These are phyloP conservation scores for Scaptomyza parva DNA, from an alignment of 2,888 invertebrate species.

Conservation along the genomic window DNA sequence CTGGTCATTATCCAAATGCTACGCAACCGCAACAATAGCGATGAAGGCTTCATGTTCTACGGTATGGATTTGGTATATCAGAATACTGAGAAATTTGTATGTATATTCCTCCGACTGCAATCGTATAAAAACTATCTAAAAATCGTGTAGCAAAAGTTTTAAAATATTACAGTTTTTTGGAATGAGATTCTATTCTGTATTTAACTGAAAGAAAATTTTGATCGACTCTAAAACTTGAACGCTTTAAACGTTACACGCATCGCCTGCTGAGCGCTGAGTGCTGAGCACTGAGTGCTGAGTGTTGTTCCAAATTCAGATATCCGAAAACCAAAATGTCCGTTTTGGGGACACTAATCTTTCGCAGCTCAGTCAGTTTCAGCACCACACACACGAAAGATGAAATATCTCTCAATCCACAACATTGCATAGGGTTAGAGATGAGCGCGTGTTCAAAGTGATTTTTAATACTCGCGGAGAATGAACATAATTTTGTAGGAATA, in stretches of 20 bases:
- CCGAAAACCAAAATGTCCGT: background rate
- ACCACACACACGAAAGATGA: conserved; percentile 1
- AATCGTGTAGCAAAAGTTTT: conserved; percentile 16
- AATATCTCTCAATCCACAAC: background rate
- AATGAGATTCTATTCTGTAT: conserved; percentile 3
- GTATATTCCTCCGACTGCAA: background rate
- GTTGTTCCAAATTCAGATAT: background rate
- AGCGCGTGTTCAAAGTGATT: background rate
- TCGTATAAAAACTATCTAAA: conserved; percentile 1
- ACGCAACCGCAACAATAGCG: conserved; percentile 60
- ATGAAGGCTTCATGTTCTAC: conserved; percentile 47
- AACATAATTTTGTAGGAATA: too few relatives aligned
- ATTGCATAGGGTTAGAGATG: conserved; percentile 1
- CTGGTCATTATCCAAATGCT: conserved; percentile 62
- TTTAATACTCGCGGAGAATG: too few relatives aligned
- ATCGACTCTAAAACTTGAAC: background rate
- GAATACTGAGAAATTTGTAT: conserved; percentile 15
- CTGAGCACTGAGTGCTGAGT: conserved; percentile 5
- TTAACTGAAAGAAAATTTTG: conserved; percentile 19
- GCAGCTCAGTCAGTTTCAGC: conserved; percentile 3
- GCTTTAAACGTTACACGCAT: background rate
- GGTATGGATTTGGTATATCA: background rate
- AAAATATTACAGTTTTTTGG: conserved; percentile 12
- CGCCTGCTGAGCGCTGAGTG: conserved; percentile 23
- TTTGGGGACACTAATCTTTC: conserved; percentile 2